Evolutionary conservation across 64 coral and sea anemone species (phyloP).

Genomic region (Pocillopora verrucosa): DNA sequence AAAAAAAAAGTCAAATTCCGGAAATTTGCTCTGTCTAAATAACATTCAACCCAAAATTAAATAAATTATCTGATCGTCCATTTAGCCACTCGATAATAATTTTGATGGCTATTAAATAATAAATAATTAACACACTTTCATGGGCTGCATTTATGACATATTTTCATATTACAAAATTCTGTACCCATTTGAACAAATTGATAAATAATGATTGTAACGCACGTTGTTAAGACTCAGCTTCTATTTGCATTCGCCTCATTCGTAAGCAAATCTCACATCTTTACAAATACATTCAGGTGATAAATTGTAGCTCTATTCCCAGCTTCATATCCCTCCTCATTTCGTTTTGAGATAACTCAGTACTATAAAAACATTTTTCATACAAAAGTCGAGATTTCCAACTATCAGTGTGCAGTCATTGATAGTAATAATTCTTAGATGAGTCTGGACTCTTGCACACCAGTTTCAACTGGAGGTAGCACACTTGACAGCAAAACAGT

Average conservation of each 20-base stretch:
- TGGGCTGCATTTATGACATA: background rate
- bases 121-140: background rate
- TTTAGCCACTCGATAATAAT: background rate
- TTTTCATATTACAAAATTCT: background rate
- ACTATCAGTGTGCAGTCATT: background rate
- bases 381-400: background rate
- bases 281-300: background rate
- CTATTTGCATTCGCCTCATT: background rate
- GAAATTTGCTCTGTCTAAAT: too few species aligned
- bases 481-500: conserved; percentile 41
- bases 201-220: background rate
- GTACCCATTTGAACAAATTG: background rate
- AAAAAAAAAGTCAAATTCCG: too few species aligned
- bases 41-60: too few species aligned
- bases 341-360: background rate
- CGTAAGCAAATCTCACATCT: background rate
- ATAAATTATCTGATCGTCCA: too few species aligned
- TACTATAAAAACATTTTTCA: background rate
- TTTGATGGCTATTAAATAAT: background rate
- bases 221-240: background rate
- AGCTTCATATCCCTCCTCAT: background rate
- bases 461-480: background rate
- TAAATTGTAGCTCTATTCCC: background rate
- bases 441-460: conserved; percentile 18
- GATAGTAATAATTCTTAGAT: background rate